These are phyloP conservation scores for human (Homo sapiens) DNA, from an alignment of 2,113 vertebrate genomes.

Conservation along the genomic window DNA sequence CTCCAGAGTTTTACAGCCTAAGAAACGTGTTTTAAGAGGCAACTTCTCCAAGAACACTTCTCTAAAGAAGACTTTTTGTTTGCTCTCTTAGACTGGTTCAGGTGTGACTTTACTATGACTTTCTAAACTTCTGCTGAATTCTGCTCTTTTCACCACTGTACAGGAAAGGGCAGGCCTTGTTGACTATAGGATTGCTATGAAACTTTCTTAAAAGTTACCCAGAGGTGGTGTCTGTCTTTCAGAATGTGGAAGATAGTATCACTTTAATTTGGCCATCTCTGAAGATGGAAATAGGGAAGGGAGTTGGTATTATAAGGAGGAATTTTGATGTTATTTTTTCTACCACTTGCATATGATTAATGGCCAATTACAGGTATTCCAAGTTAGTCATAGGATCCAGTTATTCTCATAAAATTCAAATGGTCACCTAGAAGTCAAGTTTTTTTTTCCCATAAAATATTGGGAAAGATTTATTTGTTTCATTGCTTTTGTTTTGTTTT, in stretches of 20 bases:
- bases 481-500: too few species aligned
- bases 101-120: neutral
- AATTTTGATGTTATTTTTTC: slow-evolving; percentile 17
- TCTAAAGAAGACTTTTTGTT: neutral
- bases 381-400: neutral
- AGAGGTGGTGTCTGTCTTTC: neutral
- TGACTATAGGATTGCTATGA: neutral
- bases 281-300: neutral
- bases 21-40: neutral
- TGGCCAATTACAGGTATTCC: neutral
- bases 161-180: neutral
- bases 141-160: neutral
- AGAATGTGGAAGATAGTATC: neutral
- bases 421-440: neutral
- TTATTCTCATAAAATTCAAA: slow-evolving; percentile 1
- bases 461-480: neutral
- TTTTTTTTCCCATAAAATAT: neutral
- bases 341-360: neutral
- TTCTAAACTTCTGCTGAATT: neutral
- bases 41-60: neutral
- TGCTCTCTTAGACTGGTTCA: neutral
- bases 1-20: neutral
- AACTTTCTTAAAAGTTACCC: neutral
- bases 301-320: neutral
- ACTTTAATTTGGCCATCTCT: slow-evolving; percentile 2